Conservation (phyloP, 2,113 vertebrate species). For the Labrus mixtus region DNA sequence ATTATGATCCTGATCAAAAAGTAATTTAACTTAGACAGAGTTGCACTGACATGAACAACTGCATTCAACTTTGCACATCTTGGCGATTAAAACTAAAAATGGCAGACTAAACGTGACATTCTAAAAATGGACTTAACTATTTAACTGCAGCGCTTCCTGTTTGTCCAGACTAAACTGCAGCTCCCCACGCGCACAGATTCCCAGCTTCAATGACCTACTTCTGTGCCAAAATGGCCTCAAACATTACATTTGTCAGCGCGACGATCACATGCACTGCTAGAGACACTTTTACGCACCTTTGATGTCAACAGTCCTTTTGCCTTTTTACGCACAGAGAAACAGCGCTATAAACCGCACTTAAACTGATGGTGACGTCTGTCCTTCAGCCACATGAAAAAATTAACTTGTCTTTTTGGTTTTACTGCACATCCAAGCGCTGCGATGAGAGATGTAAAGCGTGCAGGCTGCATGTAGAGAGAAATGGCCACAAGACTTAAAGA, state of each 20-base stretch:
- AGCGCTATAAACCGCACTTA: not conserved
- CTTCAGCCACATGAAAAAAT: not conserved
- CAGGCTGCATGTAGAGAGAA: not conserved
- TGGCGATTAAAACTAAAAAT: no score
- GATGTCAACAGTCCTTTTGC: not conserved
- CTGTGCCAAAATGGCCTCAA: conserved; percentile 15
- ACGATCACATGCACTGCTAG: not conserved
- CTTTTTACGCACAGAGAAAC: conserved; percentile 30
- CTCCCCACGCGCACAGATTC: conserved; percentile 32
- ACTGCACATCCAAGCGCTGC: not conserved
- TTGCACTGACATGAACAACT: not conserved
- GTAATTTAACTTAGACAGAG: not conserved
- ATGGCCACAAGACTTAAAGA: not conserved
- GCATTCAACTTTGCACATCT: no score
- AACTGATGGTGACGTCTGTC: not conserved
- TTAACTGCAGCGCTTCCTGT: conserved; percentile 56
- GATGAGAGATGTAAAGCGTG: not conserved
- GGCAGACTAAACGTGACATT: not conserved
- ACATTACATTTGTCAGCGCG: not conserved
- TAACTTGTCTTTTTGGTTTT: conserved; percentile 10
- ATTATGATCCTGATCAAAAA: not conserved
- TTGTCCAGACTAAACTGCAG: conserved; percentile 57
- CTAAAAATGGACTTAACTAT: not conserved
- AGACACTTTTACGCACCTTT: conserved; percentile 13
- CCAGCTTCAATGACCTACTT: conserved; percentile 27